Evolutionary conservation across 2,888 invertebrate genomes (phyloP), one percentile per base, ranked within the genome.

Genomic region (Masnerella sp.): DNA sequence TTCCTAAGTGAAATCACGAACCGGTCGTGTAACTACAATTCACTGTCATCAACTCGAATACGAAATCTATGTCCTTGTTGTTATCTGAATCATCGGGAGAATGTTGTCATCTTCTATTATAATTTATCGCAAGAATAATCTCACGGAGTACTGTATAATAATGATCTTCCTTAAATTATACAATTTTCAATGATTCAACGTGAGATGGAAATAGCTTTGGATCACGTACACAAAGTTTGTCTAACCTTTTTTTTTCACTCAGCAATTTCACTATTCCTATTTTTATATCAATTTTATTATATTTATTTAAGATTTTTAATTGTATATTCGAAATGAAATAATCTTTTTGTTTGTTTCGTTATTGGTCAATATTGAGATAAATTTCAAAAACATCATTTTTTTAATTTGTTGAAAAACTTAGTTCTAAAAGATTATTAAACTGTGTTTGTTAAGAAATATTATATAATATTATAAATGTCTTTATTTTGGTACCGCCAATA

Each of bases 1-100:
- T 73, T 68, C 32, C 45, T 25, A 42, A 62, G 61, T 73, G 73
- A 73, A 68, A 73, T 73, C 73, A 73, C 68, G 42, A 73, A 73
- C 73, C 68, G 68, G 73, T 73, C 51, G 68, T 51, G 40, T 58
- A 58, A 59, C 65, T 28, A 52, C 49, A 12, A 58, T 58, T 68
- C 49, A 43, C 32, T 30, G 67, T 67, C 65, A 61, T 74, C 68
- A 62, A 28, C 52, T 64, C 25, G 68, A 74, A 74, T 68, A 64
- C 40, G 28, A 62, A 73, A 59, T 71, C 45, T 47, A 58, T 28
- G 73, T 68, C 74, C 64, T 74, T 64, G 64, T 69, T 68, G n/a
- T 49, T 58, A 51, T 67, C 56, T 69, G 74, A 74, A 69, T 74
- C 74, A 74, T 69, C 58, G 28, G 51, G 64, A 59, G 38, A 43